phyloP scores from a whole-genome alignment of 2,888 invertebrate genomes.

The Ornithoptera alexandrae region DNA sequence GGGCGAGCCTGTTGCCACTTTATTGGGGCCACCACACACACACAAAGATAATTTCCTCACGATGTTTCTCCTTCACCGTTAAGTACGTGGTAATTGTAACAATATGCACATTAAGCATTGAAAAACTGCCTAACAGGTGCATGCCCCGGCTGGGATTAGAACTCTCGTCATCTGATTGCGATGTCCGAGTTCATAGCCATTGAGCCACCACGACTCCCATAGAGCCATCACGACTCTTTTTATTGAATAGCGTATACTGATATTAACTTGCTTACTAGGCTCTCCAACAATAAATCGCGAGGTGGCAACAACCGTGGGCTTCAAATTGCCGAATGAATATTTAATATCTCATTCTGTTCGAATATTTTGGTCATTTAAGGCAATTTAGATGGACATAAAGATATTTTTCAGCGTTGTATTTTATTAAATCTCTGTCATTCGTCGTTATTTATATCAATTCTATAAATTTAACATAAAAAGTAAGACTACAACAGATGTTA shows the following conservation, averaged over 20 bases:
- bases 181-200: no score
- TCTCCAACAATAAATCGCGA: constrained; percentile 18
- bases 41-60: no score
- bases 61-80: no score
- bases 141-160: no score
- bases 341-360: constrained; percentile 23
- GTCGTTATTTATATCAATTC: not conserved
- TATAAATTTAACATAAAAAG: not conserved
- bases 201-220: no score
- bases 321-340: constrained; percentile 27
- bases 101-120: no score
- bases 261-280: constrained; percentile 13
- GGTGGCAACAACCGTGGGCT: constrained; percentile 14
- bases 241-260: not conserved
- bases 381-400: constrained; percentile 18
- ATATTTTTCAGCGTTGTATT: constrained; percentile 14
- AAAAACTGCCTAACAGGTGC: no score
- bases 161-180: no score
- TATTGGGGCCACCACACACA: no score
- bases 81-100: no score
- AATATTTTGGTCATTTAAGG: constrained; percentile 23
- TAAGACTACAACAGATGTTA: not conserved
- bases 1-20: no score
- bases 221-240: not conserved
- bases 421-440: not conserved